Percentiles rank a stretch among this genome's conserved stretches.
These are phyloP conservation scores for Pseudois nayaur DNA, from an alignment of 2,113 vertebrate genomes.

Conservation along the genomic window DNA sequence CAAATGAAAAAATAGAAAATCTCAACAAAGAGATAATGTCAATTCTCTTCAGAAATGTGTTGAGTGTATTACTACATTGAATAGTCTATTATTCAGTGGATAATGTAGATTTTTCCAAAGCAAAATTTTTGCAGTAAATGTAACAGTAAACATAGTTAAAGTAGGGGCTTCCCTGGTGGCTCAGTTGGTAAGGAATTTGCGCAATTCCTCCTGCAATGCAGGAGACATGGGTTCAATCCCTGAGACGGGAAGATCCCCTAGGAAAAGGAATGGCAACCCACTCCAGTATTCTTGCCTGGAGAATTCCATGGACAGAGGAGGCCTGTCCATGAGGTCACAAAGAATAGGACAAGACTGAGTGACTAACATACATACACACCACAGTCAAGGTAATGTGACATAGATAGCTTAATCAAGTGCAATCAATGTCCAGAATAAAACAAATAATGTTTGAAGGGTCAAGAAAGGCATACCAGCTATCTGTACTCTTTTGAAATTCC, in stretches of 20 bases:
- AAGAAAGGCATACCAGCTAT: neutral
- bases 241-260: neutral
- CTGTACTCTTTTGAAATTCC: neutral
- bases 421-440: slow-evolving; percentile 5
- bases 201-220: neutral
- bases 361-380: neutral
- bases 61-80: neutral
- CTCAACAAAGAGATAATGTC: neutral
- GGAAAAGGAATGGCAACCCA: neutral
- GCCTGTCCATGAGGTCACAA: neutral
- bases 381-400: neutral
- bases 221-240: neutral
- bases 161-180: neutral
- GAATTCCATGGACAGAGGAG: neutral
- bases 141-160: neutral
- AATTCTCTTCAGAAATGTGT: neutral
- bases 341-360: neutral
- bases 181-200: neutral
- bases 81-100: neutral
- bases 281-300: neutral
- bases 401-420: neutral
- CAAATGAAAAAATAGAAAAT: neutral
- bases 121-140: slow-evolving; percentile 22
- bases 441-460: neutral
- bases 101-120: slow-evolving; percentile 47